phyloP scores from a whole-genome alignment of 1,140 invertebrate species.

The Drosophila athabasca region DNA sequence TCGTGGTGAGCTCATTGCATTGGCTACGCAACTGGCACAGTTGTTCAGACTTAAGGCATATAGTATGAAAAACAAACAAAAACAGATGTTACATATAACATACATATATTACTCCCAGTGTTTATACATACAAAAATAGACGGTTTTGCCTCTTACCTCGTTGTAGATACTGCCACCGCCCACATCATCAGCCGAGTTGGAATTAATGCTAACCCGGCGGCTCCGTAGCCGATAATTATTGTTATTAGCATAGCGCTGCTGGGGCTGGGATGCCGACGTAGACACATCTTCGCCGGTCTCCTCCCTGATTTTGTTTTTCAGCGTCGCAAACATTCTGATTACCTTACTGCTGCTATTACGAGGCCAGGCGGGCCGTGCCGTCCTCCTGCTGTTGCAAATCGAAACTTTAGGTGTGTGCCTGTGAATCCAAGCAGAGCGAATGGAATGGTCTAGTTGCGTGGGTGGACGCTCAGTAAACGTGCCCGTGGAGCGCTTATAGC shows the following conservation, averaged over 20 bases:
- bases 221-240: conserved; percentile 85
- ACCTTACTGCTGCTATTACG: no score
- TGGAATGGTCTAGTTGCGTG: conserved; percentile 22
- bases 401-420: no score
- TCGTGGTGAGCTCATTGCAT: conserved; percentile 87
- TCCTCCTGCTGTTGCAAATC: no score
- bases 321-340: conserved; percentile 86
- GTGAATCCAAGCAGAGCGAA: conserved; percentile 11
- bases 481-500: conserved; percentile 51
- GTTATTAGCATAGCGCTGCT: conserved; percentile 40
- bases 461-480: conserved; percentile 34
- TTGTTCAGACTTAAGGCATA: conserved; percentile 85
- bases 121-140: conserved; percentile 28
- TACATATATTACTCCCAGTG: no score
- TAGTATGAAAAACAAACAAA: conserved; percentile 4
- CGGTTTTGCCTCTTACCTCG: conserved; percentile 49
- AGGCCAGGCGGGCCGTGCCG: no score
- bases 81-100: conserved; percentile 46
- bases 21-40: conserved; percentile 88
- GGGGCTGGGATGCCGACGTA: conserved; percentile 35
- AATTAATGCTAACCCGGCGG: conserved; percentile 86
- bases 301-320: conserved; percentile 90
- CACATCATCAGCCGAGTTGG: conserved; percentile 76
- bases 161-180: conserved; percentile 54
- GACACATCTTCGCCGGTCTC: conserved; percentile 89